A percentile compares a stretch with the other conserved stretches of the same genome.
Conservation (phyloP, 2,113 vertebrate species). For the Hippocampus abdominalis region DNA sequence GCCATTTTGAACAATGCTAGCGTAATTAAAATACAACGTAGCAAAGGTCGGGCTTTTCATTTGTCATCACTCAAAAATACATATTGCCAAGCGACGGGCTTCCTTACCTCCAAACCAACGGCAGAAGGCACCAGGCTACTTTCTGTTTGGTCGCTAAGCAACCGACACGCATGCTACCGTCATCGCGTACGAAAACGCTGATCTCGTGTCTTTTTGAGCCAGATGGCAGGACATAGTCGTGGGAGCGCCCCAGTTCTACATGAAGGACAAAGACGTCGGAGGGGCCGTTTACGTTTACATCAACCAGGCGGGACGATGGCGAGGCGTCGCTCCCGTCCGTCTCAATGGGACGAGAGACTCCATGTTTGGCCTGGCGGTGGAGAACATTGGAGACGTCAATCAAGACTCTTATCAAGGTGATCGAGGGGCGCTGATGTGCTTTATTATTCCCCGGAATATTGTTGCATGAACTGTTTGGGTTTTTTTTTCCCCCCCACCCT, state of each 20-base stretch:
- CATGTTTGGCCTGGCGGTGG: slow-evolving; percentile 94
- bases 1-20: too few relatives aligned
- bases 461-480: background rate
- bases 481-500: background rate
- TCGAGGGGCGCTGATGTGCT: background rate
- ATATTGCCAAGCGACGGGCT: too few relatives aligned
- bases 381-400: slow-evolving; percentile 90
- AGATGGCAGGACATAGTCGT: slow-evolving; percentile 97
- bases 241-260: slow-evolving; percentile 96
- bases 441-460: background rate
- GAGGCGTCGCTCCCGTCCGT: slow-evolving; percentile 74
- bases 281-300: slow-evolving; percentile 95
- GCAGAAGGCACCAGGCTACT: too few relatives aligned
- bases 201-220: background rate
- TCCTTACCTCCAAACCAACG: too few relatives aligned
- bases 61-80: too few relatives aligned
- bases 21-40: too few relatives aligned
- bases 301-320: slow-evolving; percentile 84
- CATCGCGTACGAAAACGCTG: background rate
- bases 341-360: slow-evolving; percentile 88
- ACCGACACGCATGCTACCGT: too few relatives aligned
- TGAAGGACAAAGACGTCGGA: slow-evolving; percentile 84
- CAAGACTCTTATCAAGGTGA: slow-evolving; percentile 88
- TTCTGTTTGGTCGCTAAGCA: too few relatives aligned
- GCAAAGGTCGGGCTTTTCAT: too few relatives aligned